Evolutionary conservation across 2,113 vertebrate genomes (phyloP).

Genomic region (Chlamydotis undulata): DNA sequence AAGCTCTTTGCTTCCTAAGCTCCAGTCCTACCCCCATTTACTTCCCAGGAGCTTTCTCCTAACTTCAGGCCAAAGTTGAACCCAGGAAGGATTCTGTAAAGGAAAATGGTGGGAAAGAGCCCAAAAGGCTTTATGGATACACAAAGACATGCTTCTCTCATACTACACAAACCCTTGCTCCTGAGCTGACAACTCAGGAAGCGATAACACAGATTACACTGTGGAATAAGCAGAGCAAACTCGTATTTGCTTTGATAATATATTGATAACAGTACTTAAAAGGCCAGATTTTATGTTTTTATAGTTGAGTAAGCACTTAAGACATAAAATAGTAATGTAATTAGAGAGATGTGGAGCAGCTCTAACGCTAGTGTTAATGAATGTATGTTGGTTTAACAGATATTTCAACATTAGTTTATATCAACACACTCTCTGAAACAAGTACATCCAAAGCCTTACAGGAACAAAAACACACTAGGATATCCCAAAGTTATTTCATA

Average conservation of each 20-base stretch:
- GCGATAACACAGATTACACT: neutral
- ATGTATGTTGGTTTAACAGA: constrained; percentile 11
- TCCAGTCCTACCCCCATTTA: neutral
- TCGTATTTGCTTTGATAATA: neutral
- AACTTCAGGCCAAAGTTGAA: neutral
- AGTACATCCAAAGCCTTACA: neutral
- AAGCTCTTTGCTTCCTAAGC: neutral
- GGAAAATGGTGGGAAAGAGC: neutral
- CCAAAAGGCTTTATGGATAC: neutral
- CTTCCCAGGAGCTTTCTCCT: neutral
- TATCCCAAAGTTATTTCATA: neutral
- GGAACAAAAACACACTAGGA: neutral
- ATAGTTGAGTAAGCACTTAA: constrained; percentile 19
- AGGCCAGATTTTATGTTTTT: neutral
- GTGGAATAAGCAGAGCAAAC: neutral
- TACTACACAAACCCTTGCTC: neutral
- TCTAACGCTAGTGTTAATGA: neutral
- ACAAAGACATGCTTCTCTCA: neutral
- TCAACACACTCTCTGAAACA: neutral
- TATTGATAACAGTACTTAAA: neutral
- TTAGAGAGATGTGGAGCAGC: neutral
- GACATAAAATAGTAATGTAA: constrained; percentile 28
- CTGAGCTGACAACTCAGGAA: neutral
- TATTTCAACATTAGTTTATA: neutral
- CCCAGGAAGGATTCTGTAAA: neutral